Evolutionary conservation across 1,140 invertebrate species (phyloP).

Genomic region (Anoplolepis gracilipes): DNA sequence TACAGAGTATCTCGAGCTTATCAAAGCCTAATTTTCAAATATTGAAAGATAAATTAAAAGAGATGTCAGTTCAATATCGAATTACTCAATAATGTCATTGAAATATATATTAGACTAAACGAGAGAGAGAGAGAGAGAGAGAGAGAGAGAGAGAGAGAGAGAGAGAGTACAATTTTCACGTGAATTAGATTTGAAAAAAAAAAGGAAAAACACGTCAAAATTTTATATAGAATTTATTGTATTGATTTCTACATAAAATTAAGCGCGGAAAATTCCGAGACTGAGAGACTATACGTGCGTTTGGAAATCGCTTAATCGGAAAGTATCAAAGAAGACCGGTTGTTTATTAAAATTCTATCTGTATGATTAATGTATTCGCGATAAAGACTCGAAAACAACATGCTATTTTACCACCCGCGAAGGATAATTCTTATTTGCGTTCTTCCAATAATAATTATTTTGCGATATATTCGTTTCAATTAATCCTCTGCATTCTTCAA

Average conservation of each 20-base stretch:
- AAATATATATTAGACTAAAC: too few species aligned
- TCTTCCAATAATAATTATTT: slow-evolving; percentile 28
- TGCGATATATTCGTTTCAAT: not conserved
- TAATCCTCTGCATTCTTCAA: slow-evolving; percentile 2
- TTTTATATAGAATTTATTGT: not conserved
- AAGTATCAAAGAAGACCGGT: not conserved
- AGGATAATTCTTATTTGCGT: slow-evolving; percentile 35
- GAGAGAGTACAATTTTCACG: not conserved
- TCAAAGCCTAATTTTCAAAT: slow-evolving; percentile 1
- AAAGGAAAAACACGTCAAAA: not conserved
- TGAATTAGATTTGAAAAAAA: not conserved
- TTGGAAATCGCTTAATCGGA: not conserved
- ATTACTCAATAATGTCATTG: not conserved
- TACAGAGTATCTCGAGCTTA: not conserved
- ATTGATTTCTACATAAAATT: not conserved
- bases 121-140: too few species aligned
- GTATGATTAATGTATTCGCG: slow-evolving; percentile 40
- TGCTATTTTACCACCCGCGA: slow-evolving; percentile 10
- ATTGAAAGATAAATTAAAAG: not conserved
- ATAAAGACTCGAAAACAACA: slow-evolving; percentile 45
- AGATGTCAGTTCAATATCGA: slow-evolving; percentile 18
- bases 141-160: too few species aligned
- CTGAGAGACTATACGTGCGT: not conserved
- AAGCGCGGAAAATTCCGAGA: not conserved
- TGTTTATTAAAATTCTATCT: slow-evolving; percentile 46